Evolutionary conservation across 2,888 invertebrate species (phyloP).

Genomic region (Panopea generosa): DNA sequence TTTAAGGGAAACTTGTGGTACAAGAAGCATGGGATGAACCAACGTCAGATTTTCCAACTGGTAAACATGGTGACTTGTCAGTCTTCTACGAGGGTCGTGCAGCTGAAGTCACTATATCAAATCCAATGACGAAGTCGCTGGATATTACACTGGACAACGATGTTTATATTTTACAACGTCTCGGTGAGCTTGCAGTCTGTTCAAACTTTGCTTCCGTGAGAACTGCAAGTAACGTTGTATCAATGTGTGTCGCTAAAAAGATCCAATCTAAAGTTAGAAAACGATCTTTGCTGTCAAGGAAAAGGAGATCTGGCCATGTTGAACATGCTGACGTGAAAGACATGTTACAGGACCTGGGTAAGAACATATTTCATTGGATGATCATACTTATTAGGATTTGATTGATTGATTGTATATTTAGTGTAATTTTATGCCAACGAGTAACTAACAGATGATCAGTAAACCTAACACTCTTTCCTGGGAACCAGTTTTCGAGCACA

Average conservation of each 20-base stretch:
- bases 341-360: conserved; percentile 37
- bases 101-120: conserved; percentile 48
- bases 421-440: too few relatives aligned
- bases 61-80: conserved; percentile 59
- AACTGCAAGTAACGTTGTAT: background rate
- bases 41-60: conserved; percentile 54
- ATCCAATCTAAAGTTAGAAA: conserved; percentile 29
- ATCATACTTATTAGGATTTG: too few relatives aligned
- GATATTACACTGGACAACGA: conserved; percentile 6
- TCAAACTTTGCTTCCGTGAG: conserved; percentile 47
- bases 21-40: conserved; percentile 67
- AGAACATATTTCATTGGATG: too few relatives aligned
- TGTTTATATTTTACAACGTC: conserved; percentile 18
- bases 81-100: conserved; percentile 67
- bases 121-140: conserved; percentile 8
- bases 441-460: too few relatives aligned
- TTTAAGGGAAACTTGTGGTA: conserved; percentile 62
- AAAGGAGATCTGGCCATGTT: conserved; percentile 52
- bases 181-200: conserved; percentile 65
- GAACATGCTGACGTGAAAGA: conserved; percentile 45
- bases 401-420: too few relatives aligned
- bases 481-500: too few relatives aligned
- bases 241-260: conserved; percentile 39
- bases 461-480: too few relatives aligned
- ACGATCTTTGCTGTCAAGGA: conserved; percentile 57